Evolutionary conservation across 2,797 vertebrate genomes (phyloP).

Genomic region (Anableps anableps): DNA sequence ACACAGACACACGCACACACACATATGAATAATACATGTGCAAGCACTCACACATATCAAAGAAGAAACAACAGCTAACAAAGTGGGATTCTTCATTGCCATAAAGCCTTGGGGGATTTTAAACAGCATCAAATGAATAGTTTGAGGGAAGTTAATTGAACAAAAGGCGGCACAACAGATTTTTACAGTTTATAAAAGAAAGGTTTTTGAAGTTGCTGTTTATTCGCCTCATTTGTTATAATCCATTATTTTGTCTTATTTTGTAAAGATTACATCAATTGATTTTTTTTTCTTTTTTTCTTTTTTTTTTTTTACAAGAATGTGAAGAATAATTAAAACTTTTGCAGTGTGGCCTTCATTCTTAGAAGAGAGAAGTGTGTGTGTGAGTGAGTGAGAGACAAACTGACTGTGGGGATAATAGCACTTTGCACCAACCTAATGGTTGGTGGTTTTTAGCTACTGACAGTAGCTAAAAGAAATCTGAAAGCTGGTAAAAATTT

Average conservation of each 20-base stretch:
- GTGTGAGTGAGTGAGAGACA: neutral
- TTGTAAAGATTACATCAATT: neutral
- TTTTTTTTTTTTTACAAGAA: neutral
- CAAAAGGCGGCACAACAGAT: conserved; percentile 22
- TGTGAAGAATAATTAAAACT: neutral
- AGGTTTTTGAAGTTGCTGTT: conserved; percentile 6
- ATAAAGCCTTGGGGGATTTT: conserved; percentile 11
- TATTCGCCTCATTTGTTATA: conserved; percentile 12
- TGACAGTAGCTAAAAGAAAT: no score
- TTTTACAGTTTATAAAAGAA: conserved; percentile 3
- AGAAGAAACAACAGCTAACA: conserved; percentile 14
- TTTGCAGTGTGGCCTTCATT: neutral
- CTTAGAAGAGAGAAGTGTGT: neutral
- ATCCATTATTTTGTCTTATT: neutral
- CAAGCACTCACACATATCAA: neutral
- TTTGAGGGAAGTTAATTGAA: conserved; percentile 7
- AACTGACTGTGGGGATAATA: no score
- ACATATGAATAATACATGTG: conserved; percentile 16
- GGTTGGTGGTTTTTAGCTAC: no score
- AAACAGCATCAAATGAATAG: conserved; percentile 18
- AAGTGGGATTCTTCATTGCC: conserved; percentile 10
- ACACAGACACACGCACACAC: neutral
- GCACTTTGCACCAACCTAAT: no score
- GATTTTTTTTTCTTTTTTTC: neutral
- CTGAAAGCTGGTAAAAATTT: no score